A percentile compares a stretch with the other conserved stretches of the same genome.
These are phyloP conservation scores for Chymomyza amoena DNA, from an alignment of 2,888 invertebrate species.

Conservation along the genomic window DNA sequence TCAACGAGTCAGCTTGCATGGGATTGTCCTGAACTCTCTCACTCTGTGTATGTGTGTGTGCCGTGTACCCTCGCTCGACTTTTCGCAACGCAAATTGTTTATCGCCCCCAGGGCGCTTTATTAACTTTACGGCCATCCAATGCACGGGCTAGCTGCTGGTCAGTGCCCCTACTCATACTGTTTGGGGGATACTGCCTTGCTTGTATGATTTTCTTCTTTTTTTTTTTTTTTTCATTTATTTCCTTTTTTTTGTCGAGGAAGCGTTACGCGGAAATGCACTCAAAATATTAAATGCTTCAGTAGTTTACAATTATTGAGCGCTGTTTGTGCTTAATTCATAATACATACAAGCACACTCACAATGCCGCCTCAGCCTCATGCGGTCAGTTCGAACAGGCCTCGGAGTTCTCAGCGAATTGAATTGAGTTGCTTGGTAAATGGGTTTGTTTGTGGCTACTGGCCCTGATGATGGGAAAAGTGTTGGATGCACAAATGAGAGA, in stretches of 20 bases:
- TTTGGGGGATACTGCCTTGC: not conserved
- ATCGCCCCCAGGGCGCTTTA: slow-evolving; percentile 60
- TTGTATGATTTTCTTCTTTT: not conserved
- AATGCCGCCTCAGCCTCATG: not conserved
- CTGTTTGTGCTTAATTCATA: slow-evolving; percentile 64
- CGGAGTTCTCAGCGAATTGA: not conserved
- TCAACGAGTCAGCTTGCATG: not conserved
- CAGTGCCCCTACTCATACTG: slow-evolving; percentile 14
- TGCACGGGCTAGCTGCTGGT: slow-evolving; percentile 16
- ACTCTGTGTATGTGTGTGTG: not conserved
- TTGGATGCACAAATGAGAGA: too few species aligned
- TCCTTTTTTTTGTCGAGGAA: slow-evolving; percentile 17
- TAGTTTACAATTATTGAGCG: slow-evolving; percentile 64
- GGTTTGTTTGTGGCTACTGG: not conserved
- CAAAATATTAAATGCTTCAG: slow-evolving; percentile 76
- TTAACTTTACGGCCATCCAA: slow-evolving; percentile 64
- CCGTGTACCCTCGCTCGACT: slow-evolving; percentile 13
- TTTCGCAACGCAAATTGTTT: slow-evolving; percentile 62
- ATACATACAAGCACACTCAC: slow-evolving; percentile 29
- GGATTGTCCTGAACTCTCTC: not conserved
- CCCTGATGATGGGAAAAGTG: not conserved
- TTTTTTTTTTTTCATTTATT: slow-evolving; percentile 8
- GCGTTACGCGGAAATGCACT: slow-evolving; percentile 71
- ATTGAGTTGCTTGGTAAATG: not conserved
- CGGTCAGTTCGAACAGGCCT: slow-evolving; percentile 7